Conservation (phyloP, 2,888 invertebrate species). For the Tenthredo mesomela region DNA sequence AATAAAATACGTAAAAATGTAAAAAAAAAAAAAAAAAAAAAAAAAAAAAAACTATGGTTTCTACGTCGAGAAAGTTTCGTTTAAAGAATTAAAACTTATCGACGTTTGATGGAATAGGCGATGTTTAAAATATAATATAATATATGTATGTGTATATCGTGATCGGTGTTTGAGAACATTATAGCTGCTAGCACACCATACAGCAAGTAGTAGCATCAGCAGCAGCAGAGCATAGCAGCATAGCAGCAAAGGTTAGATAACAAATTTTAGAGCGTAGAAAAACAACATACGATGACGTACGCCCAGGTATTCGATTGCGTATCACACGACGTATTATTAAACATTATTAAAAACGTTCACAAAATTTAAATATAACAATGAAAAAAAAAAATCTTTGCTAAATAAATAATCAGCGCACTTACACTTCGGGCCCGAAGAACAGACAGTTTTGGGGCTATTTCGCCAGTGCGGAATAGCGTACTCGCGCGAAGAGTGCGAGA, state of each 20-base stretch:
- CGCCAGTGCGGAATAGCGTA: slow-evolving; percentile 76
- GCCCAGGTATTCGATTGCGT: slow-evolving; percentile 32
- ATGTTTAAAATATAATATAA: not conserved
- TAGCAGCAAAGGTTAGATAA: slow-evolving; percentile 66
- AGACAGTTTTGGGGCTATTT: slow-evolving; percentile 72
- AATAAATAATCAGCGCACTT: slow-evolving; percentile 63
- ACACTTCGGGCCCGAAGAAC: slow-evolving; percentile 73
- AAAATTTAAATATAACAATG: not conserved
- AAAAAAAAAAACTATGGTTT: not conserved
- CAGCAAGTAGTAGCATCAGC: slow-evolving; percentile 5
- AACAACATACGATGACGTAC: slow-evolving; percentile 50
- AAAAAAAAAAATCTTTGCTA: not conserved
- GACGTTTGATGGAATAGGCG: not conserved
- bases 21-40: not conserved
- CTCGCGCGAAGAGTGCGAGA: slow-evolving; percentile 64
- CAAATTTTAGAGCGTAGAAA: slow-evolving; percentile 59
- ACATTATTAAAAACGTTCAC: not conserved
- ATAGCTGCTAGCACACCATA: not conserved
- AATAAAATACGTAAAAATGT: not conserved
- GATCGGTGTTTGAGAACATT: not conserved
- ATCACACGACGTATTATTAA: not conserved
- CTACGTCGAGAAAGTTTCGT: not conserved
- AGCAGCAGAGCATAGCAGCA: slow-evolving; percentile 60
- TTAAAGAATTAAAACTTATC: not conserved
- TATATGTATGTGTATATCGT: not conserved